These are phyloP conservation scores for Zoroaster sp. DNA, from an alignment of 53 echinoderm and acorn worm species.

Conservation along the genomic window DNA sequence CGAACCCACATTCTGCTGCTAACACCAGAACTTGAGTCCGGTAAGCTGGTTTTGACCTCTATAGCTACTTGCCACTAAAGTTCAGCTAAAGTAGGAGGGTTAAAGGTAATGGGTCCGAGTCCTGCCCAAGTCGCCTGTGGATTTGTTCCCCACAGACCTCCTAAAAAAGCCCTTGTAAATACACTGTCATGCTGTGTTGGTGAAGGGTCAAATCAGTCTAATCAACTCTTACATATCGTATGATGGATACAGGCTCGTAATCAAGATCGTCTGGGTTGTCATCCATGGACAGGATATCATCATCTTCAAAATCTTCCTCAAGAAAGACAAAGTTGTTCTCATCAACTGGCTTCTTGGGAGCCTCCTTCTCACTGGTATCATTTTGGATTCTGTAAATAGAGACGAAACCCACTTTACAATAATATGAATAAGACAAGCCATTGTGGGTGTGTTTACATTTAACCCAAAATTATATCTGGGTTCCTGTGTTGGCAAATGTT, in stretches of 20 bases:
- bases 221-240: constrained; percentile 51
- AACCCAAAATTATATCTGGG: not conserved
- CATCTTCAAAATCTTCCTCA: constrained; percentile 12
- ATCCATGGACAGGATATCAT: constrained; percentile 37
- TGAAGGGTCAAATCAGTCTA: no score
- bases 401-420: no score
- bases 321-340: not conserved
- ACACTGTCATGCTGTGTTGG: not conserved
- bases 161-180: not conserved
- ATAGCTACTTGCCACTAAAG: no score
- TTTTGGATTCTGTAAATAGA: not conserved
- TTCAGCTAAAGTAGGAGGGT: no score
- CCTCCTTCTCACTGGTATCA: not conserved
- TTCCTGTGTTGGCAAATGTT: no score
- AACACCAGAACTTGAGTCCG: no score
- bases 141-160: not conserved
- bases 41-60: no score
- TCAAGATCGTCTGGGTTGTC: constrained; percentile 39
- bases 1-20: not conserved
- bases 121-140: not conserved
- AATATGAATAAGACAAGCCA: no score
- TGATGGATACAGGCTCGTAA: constrained; percentile 44
- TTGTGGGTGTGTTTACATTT: no score
- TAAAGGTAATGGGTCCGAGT: not conserved
- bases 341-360: not conserved